These are phyloP conservation scores for Trissonchulus latispiculum DNA, from an alignment of 2,888 invertebrate genomes.

Conservation along the genomic window DNA sequence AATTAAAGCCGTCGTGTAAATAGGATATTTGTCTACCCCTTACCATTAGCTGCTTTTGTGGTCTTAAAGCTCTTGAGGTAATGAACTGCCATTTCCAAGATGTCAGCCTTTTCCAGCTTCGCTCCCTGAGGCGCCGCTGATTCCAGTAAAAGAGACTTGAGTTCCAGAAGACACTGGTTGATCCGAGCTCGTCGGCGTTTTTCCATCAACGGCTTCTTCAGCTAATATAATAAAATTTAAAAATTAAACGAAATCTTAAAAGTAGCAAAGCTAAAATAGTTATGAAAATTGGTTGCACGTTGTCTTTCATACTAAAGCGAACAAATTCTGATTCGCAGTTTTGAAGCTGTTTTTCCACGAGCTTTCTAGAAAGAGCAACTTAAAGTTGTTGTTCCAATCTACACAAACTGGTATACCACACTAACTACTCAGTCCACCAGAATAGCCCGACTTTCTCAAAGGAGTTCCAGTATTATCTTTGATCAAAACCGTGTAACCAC, in stretches of 20 bases:
- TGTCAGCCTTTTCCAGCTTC: not conserved
- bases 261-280: not conserved
- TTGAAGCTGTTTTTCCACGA: not conserved
- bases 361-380: too few species aligned
- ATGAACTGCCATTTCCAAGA: not conserved
- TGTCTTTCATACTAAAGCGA: not conserved
- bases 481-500: too few species aligned
- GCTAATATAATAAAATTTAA: not conserved
- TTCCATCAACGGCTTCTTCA: not conserved
- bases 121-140: not conserved
- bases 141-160: not conserved
- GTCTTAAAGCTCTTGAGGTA: not conserved
- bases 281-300: not conserved
- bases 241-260: not conserved
- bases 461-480: too few species aligned
- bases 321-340: not conserved
- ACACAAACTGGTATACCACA: too few species aligned
- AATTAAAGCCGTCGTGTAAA: too few species aligned
- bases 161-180: not conserved
- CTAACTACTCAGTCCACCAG: too few species aligned
- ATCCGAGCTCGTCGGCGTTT: not conserved
- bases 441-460: too few species aligned
- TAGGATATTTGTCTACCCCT: too few species aligned
- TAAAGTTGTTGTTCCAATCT: too few species aligned
- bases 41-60: not conserved